Base-by-base conservation (phyloP, 2,888 invertebrate species). In the Philhelius pedissequus region DNA sequence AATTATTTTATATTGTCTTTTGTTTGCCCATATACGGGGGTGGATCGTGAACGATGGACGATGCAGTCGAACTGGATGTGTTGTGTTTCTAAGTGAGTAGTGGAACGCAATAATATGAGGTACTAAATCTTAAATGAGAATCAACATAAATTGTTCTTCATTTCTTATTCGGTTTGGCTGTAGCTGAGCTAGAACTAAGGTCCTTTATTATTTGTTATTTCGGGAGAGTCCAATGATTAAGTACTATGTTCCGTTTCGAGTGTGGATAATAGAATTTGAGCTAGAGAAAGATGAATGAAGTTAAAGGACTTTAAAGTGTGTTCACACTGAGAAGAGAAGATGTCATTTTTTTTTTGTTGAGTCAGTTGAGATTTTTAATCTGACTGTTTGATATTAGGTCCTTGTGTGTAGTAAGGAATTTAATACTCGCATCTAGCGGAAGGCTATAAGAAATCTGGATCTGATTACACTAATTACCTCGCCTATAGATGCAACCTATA, bases 1-100 rank as follows among this genome's bases (percentile, higher is more conserved):
- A 84, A 84, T 84, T 84, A 84, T 84, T 79, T 84, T 84, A 84
- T 84, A 84, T 84, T 84, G 79, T 83, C 79, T 74, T 79, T 69
- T 74, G 64, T 69, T 64, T 43, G 15, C 11, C 6, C 45, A 62
- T 69, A 22, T 22, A 22, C 6, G 13, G 13, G 48, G 48, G 22
- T 25, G 48, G 13, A 7, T n/a, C n/a, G n/a, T n/a, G n/a, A n/a
- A n/a, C n/a, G n/a, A n/a, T 13, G 22, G 22, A 45, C 11, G 18
- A 11, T 48, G 48, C 48, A 48, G 48, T 27, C 52, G 35, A 35
- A 15, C 48, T 60, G 45, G 35, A 11, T 15, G 71, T 64, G 32
- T 69, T 30, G 8, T 70, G 50, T 60, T 32, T 22, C 15, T 11
- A 32, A 32, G 20, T 60, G 38, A 38, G 43, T 52, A 54, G 77